Conservation (phyloP, 1,140 invertebrate species). For the Lepidurus couesii region DNA sequence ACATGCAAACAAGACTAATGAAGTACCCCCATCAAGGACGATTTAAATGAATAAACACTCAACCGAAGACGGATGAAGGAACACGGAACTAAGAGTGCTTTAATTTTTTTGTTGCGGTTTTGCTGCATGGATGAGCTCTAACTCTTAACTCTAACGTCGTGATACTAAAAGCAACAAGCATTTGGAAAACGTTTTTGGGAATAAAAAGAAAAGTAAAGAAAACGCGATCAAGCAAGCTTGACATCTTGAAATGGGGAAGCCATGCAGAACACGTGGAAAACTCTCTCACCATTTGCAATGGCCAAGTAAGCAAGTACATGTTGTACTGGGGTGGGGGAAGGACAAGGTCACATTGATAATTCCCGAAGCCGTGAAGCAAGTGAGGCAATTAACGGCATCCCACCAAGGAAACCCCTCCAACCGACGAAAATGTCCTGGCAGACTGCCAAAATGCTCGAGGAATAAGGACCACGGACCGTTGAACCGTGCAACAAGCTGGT, state of each 20-base stretch:
- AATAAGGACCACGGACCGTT: neutral
- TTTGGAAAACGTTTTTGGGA: too few species aligned
- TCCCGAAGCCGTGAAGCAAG: neutral
- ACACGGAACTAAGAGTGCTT: too few species aligned
- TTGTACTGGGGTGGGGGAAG: neutral
- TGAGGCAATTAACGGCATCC: conserved; percentile 14
- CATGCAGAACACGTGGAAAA: neutral
- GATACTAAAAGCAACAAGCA: too few species aligned
- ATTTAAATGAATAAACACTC: too few species aligned
- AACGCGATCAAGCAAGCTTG: too few species aligned
- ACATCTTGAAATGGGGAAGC: neutral
- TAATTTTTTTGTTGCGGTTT: too few species aligned
- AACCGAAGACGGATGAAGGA: too few species aligned
- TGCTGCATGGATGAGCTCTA: too few species aligned
- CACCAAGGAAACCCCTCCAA: neutral
- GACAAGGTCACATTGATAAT: neutral
- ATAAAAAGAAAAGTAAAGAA: too few species aligned
- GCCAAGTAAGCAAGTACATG: neutral
- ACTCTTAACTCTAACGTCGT: too few species aligned
- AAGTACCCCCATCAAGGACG: too few species aligned
- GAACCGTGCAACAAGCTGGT: conserved; percentile 17
- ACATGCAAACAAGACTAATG: too few species aligned
- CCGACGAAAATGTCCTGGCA: neutral
- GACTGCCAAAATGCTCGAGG: neutral
- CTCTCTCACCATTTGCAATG: neutral